Percentiles rank a stretch among this genome's conserved stretches.
phyloP scores from a whole-genome alignment of 2,797 vertebrate species.

The Numenius phaeopus region DNA sequence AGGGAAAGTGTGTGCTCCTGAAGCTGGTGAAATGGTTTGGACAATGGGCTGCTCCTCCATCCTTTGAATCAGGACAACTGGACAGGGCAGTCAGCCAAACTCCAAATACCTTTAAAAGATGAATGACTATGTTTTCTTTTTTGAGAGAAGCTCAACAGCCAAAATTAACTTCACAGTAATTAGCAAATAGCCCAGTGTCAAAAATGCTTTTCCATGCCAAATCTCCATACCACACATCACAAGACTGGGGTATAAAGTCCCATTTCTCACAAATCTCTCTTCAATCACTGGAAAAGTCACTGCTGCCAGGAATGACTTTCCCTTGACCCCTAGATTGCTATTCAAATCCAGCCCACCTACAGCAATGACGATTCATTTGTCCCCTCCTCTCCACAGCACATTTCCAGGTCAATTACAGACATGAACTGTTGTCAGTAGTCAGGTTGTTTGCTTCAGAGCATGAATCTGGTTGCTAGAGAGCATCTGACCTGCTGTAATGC shows the following conservation, averaged over 20 bases:
- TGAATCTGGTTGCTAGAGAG: not conserved
- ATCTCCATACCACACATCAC: not conserved
- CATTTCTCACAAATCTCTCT: slow-evolving; percentile 1
- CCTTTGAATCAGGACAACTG: not conserved
- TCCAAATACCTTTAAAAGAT: not conserved
- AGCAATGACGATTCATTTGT: not conserved
- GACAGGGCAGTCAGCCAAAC: not conserved
- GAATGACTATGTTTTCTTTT: not conserved
- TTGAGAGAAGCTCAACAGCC: not conserved
- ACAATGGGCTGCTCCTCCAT: not conserved
- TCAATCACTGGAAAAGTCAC: not conserved
- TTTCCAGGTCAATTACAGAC: not conserved
- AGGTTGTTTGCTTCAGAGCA: not conserved
- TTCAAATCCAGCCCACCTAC: not conserved
- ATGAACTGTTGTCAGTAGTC: accelerated
- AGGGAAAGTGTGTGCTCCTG: not conserved
- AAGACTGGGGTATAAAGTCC: not conserved
- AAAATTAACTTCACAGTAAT: not conserved
- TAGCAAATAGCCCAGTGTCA: not conserved
- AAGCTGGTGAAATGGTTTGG: not conserved
- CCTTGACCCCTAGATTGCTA: not conserved
- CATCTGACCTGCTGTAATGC: not conserved
- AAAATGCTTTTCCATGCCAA: not conserved
- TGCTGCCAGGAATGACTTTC: not conserved
- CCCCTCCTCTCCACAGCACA: not conserved